phyloP scores from a whole-genome alignment of 1,140 invertebrate genomes.

The Spodoptera litura region DNA sequence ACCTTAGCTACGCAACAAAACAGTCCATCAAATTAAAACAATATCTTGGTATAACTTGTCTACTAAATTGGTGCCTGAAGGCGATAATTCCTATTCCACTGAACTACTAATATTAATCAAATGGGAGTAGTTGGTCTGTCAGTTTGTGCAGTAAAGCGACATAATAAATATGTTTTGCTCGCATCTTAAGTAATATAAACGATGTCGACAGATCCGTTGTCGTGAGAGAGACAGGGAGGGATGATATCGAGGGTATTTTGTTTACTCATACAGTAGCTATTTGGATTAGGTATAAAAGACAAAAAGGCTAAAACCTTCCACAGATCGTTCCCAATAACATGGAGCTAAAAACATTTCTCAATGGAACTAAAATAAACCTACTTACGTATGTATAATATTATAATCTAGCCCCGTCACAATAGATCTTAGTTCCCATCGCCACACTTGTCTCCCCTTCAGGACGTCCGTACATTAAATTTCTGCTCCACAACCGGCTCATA shows the following conservation, averaged over 20 bases:
- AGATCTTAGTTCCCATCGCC: background rate
- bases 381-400: background rate
- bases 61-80: slow-evolving; percentile 5
- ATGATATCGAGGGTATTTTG: no score
- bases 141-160: slow-evolving; percentile 2
- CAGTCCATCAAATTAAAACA: no score
- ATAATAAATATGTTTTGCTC: slow-evolving; percentile 34
- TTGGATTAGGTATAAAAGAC: no score
- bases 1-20: no score
- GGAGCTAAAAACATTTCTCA: no score
- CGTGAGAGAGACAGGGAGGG: background rate
- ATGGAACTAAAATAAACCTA: no score
- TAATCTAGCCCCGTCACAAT: background rate
- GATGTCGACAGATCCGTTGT: background rate
- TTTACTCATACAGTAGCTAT: no score
- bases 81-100: background rate
- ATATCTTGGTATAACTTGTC: background rate
- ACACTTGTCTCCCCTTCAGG: background rate
- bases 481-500: slow-evolving; percentile 8
- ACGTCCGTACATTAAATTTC: slow-evolving; percentile 14
- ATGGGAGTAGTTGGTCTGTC: slow-evolving; percentile 5
- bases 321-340: no score
- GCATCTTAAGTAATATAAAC: slow-evolving; percentile 23
- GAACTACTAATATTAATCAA: slow-evolving; percentile 35
- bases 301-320: no score